Evolutionary conservation across 2,888 invertebrate species (phyloP).

Genomic region (Meliscaeva auricollis): DNA sequence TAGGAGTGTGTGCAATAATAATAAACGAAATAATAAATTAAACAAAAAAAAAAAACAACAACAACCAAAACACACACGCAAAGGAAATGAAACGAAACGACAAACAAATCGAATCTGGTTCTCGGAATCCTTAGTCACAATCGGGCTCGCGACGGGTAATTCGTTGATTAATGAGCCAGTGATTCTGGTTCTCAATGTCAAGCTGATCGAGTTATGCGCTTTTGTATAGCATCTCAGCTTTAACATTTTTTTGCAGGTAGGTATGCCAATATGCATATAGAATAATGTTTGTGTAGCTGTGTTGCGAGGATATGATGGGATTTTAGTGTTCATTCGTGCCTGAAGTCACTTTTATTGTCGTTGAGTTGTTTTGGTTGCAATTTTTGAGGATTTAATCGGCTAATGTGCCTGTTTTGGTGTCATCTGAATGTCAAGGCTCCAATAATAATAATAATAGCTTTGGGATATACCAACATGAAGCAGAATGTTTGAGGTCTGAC

Average conservation of each 20-base stretch:
- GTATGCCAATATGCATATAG: background rate
- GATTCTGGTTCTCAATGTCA: conserved; percentile 76
- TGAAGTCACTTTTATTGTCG: conserved; percentile 49
- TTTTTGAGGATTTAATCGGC: conserved; percentile 70
- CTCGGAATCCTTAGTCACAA: conserved; percentile 75
- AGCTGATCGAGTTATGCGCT: conserved; percentile 73
- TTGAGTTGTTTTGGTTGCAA: conserved; percentile 61
- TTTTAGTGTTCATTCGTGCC: conserved; percentile 42
- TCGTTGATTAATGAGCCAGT: conserved; percentile 76
- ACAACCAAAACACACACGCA: conserved; percentile 56
- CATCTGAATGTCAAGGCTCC: conserved; percentile 72
- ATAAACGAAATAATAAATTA: conserved; percentile 70
- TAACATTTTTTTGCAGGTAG: conserved; percentile 16
- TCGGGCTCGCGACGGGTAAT: conserved; percentile 73
- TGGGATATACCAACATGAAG: background rate
- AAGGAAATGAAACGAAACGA: conserved; percentile 53
- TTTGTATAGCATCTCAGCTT: conserved; percentile 44
- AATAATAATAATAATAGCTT: conserved; percentile 30
- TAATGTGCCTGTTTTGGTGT: conserved; percentile 71
- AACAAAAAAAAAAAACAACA: conserved; percentile 29
- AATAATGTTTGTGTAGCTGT: background rate
- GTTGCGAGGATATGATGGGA: conserved; percentile 12
- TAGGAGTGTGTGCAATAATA: conserved; percentile 73
- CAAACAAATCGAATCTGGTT: conserved; percentile 74
- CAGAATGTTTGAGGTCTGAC: background rate